phyloP scores from a whole-genome alignment of 2,797 vertebrate genomes.

The Gephyroberyx darwinii region DNA sequence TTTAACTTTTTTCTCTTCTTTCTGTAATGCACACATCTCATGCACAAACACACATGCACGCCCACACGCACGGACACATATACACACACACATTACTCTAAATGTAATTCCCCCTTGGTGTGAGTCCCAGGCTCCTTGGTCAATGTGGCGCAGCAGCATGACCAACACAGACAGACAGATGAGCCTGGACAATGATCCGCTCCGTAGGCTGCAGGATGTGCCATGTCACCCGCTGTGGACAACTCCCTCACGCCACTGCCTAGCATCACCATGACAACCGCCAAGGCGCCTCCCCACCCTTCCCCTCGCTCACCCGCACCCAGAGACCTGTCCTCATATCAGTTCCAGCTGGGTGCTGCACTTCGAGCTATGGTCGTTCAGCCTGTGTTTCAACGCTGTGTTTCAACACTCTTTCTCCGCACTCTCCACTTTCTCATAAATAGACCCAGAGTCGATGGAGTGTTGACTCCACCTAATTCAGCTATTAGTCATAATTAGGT shows the following conservation, averaged over 20 bases:
- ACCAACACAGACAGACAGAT: slow-evolving; percentile 52
- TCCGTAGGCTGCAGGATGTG: slow-evolving; percentile 72
- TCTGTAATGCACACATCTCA: neutral
- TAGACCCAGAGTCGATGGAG: slow-evolving; percentile 32
- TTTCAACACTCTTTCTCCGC: slow-evolving; percentile 33
- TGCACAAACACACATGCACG: neutral
- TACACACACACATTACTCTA: slow-evolving; percentile 16
- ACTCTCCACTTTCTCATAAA: slow-evolving; percentile 39
- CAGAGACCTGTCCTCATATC: slow-evolving; percentile 74
- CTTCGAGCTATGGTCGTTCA: slow-evolving; percentile 68
- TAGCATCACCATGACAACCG: slow-evolving; percentile 75
- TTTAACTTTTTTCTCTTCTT: neutral
- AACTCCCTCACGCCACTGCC: slow-evolving; percentile 59
- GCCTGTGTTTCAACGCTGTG: slow-evolving; percentile 44
- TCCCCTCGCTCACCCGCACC: slow-evolving; percentile 52
- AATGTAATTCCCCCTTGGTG: slow-evolving; percentile 20
- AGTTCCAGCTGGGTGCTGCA: slow-evolving; percentile 76
- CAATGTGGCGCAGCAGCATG: slow-evolving; percentile 57
- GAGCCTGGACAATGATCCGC: slow-evolving; percentile 71
- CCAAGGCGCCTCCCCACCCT: slow-evolving; percentile 36
- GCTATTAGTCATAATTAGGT: slow-evolving; percentile 65
- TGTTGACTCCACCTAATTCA: slow-evolving; percentile 52
- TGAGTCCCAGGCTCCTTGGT: slow-evolving; percentile 61
- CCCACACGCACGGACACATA: neutral
- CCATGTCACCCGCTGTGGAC: slow-evolving; percentile 75